Evolutionary conservation across 2,797 vertebrate species (phyloP).

Genomic region (Morelia viridis): DNA sequence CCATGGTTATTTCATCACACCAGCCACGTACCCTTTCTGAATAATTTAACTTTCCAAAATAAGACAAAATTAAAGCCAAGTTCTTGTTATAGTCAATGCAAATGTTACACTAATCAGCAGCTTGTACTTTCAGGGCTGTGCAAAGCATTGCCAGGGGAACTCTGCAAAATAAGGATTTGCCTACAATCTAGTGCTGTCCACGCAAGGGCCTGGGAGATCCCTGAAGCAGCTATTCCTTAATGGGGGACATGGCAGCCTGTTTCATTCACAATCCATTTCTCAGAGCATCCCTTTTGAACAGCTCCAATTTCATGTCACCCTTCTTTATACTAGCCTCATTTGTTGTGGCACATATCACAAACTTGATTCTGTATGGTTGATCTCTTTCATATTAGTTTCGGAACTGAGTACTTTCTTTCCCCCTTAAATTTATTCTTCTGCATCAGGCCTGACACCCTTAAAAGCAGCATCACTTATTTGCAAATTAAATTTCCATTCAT

Average conservation of each 20-base stretch:
- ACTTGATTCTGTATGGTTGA: not conserved
- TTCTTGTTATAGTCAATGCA: not conserved
- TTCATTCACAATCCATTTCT: not conserved
- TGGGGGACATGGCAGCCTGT: not conserved
- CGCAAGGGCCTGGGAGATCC: not conserved
- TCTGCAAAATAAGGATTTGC: not conserved
- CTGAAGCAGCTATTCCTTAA: not conserved
- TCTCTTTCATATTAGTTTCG: not conserved
- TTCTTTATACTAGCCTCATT: not conserved
- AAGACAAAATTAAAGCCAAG: not conserved
- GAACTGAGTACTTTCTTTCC: not conserved
- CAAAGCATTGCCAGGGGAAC: not conserved
- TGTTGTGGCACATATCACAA: not conserved
- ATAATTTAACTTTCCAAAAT: not conserved
- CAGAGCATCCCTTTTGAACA: not conserved
- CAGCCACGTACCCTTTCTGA: not conserved
- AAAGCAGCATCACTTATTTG: not conserved
- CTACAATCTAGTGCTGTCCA: not conserved
- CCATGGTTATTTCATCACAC: not conserved
- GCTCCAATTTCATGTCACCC: not conserved
- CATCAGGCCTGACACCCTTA: not conserved
- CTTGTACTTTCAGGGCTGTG: not conserved
- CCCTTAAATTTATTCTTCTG: not conserved
- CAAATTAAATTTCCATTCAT: not conserved
- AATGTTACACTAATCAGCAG: not conserved